These are phyloP conservation scores for Macquaria australasica DNA, from an alignment of 2,113 vertebrate species.

Conservation along the genomic window DNA sequence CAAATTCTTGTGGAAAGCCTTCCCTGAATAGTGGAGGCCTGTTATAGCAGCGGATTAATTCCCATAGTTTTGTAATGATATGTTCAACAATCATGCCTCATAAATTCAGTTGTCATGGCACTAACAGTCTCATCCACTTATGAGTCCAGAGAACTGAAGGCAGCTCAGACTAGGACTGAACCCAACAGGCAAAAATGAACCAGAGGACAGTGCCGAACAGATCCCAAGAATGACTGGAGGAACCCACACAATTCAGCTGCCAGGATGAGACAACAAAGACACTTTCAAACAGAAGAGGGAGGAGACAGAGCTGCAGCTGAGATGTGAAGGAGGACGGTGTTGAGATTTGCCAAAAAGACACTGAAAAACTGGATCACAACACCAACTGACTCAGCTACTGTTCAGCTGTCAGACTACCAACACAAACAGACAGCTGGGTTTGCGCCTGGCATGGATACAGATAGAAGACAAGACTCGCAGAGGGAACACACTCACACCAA, in stretches of 20 bases:
- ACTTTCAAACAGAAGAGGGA: constrained; percentile 10
- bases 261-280: constrained; percentile 8
- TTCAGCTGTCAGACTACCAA: constrained; percentile 52
- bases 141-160: background rate
- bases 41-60: background rate
- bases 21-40: background rate
- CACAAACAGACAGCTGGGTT: constrained; percentile 49
- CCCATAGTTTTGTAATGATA: background rate
- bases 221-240: background rate
- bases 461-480: background rate
- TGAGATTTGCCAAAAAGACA: constrained; percentile 20
- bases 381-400: constrained; percentile 37
- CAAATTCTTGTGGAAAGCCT: background rate
- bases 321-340: constrained; percentile 13
- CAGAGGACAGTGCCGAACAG: background rate
- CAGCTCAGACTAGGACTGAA: constrained; percentile 6
- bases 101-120: background rate
- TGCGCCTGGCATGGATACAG: constrained; percentile 40
- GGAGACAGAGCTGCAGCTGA: constrained; percentile 26
- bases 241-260: constrained; percentile 9
- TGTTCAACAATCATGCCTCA: background rate
- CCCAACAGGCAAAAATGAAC: background rate
- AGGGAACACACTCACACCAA: constrained; percentile 1
- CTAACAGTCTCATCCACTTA: background rate
- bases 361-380: constrained; percentile 42